phyloP scores from a whole-genome alignment of 2,113 vertebrate genomes.

The Myodes glareolus region DNA sequence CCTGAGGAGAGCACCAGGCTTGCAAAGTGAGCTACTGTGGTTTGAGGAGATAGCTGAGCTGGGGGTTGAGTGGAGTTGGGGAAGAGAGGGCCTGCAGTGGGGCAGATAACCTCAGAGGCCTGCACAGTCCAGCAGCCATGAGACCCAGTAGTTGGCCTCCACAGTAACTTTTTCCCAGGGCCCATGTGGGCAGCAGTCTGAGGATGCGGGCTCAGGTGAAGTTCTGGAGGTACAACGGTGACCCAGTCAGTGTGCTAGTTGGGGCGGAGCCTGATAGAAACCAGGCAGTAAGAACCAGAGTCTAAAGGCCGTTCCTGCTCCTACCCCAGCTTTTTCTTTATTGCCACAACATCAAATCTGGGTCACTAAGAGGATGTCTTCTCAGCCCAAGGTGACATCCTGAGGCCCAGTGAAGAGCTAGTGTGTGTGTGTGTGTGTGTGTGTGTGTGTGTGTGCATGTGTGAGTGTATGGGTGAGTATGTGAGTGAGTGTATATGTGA shows the following conservation, averaged over 20 bases:
- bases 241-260: background rate
- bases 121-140: background rate
- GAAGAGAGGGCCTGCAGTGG: background rate
- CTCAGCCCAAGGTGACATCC: background rate
- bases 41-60: background rate
- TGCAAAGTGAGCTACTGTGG: background rate
- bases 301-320: background rate
- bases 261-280: background rate
- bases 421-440: background rate
- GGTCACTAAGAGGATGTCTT: too few species aligned
- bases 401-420: background rate
- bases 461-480: background rate
- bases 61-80: background rate
- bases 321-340: background rate
- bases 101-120: background rate
- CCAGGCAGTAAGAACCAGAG: background rate
- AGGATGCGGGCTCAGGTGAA: background rate
- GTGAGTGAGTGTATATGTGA: too few species aligned
- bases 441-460: accelerated
- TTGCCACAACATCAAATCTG: background rate
- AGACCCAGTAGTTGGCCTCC: background rate
- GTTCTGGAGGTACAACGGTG: background rate
- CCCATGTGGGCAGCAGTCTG: background rate
- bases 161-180: background rate
- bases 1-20: background rate